phyloP scores from a whole-genome alignment of 2,797 vertebrate species.

The Coreius guichenoti region DNA sequence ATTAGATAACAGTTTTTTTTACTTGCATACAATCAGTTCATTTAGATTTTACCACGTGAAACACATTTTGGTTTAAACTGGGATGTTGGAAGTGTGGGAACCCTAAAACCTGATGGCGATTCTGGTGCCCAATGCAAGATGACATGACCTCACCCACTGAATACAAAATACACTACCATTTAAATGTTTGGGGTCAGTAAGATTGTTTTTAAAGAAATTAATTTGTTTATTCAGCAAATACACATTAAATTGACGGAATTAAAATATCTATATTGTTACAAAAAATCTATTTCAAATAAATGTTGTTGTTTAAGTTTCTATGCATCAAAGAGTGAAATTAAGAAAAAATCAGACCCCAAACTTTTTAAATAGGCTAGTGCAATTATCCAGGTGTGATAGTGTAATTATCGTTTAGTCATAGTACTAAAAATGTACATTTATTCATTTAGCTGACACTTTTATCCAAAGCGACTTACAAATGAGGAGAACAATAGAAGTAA shows the following conservation, averaged over 20 bases:
- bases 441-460: neutral
- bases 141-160: neutral
- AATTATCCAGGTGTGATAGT: neutral
- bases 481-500: neutral
- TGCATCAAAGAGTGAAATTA: neutral
- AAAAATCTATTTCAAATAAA: neutral
- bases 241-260: neutral
- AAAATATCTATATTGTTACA: neutral
- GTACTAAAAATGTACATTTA: neutral
- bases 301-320: neutral
- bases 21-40: neutral
- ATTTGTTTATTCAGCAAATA: neutral
- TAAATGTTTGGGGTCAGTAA: neutral
- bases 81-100: neutral
- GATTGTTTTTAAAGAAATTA: neutral
- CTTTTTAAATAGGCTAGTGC: neutral
- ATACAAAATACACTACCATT: neutral
- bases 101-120: neutral
- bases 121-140: neutral
- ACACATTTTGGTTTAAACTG: neutral
- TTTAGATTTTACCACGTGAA: neutral
- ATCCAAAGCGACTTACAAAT: neutral
- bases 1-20: neutral
- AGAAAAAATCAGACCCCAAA: neutral
- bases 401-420: neutral